Base-by-base conservation (phyloP, 1,140 invertebrate species). In the Drosophila leontia region DNA sequence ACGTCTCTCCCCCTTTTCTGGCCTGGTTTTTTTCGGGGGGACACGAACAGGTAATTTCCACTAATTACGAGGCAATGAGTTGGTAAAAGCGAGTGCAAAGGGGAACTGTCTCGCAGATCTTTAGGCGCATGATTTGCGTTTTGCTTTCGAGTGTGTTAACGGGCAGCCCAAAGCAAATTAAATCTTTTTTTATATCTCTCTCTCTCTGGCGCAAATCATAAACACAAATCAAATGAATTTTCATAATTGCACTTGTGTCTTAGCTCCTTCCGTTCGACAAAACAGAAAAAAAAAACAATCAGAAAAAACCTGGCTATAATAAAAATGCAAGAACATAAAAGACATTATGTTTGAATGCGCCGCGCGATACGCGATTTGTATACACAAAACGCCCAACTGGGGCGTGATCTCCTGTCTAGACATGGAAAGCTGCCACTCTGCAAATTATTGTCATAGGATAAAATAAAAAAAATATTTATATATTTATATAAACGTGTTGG, bases 61-160 rank as follows among this genome's bases (percentile, higher is more conserved):
- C 84, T 88, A 88, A 88, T 88, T 88, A 88, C 84, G 81, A 80
- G 82, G 85, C 84, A 88, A 88, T 88, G 84, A 88, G 81, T 90
- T 78, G 76, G 83, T 76, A 86, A 86, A 86, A 86, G 78, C 64
- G 65, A 65, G 75, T 37, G 71, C 64, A 63, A 63, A 63, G 55
- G 48, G 62, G 68, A 45, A 63, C 45, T 48, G 56, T 53, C 56
- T 32, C 35, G 47, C 57, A 47, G 83, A 77, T 83, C 65, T 88
- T 83, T 82, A 74, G 80, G 45, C 60, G 76, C 80, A 85, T 88
- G 85, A 88, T 79, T 85, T 90, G 85, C 85, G 68, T 72, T 79
- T 75, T 76, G 53, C 47, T 45, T 50, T 50, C 58, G 68, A 82
- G 75, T 87, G 75, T 80, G 75, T 80, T 78, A 62, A 55, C 68